These are phyloP conservation scores for Ctena decussata DNA, from an alignment of 2,888 invertebrate genomes.

Conservation along the genomic window DNA sequence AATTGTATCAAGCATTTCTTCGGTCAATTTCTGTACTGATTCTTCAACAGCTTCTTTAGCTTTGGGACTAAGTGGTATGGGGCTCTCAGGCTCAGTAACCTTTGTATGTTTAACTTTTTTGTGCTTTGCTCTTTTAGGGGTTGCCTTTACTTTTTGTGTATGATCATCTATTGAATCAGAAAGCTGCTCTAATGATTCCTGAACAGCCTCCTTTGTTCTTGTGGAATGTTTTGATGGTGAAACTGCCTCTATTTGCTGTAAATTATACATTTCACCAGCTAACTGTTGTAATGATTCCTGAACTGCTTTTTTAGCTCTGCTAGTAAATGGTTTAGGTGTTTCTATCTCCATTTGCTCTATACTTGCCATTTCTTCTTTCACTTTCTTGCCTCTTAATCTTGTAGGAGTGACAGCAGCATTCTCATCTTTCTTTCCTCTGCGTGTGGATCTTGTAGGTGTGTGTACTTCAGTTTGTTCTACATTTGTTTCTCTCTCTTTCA, in stretches of 20 bases:
- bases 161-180: not conserved
- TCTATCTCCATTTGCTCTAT: slow-evolving; percentile 23
- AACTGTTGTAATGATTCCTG: slow-evolving; percentile 48
- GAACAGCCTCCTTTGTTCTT: not conserved
- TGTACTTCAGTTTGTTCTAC: not conserved
- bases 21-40: slow-evolving; percentile 39
- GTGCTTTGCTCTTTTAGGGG: not conserved
- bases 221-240: not conserved
- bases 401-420: slow-evolving; percentile 48
- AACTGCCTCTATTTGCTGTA: no score
- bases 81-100: slow-evolving; percentile 24
- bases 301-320: slow-evolving; percentile 48
- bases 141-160: no score
- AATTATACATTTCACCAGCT: slow-evolving; percentile 14
- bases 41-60: slow-evolving; percentile 49
- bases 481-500: slow-evolving; percentile 7
- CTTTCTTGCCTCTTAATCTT: slow-evolving; percentile 17
- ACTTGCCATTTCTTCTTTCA: slow-evolving; percentile 15
- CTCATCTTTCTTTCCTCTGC: not conserved
- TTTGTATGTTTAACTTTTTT: slow-evolving; percentile 1
- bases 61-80: slow-evolving; percentile 27
- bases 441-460: not conserved
- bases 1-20: slow-evolving; percentile 20
- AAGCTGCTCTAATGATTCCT: not conserved
- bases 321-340: slow-evolving; percentile 44